Base-by-base conservation (phyloP, 2,797 vertebrate species). In the Centroberyx gerrardi region DNA sequence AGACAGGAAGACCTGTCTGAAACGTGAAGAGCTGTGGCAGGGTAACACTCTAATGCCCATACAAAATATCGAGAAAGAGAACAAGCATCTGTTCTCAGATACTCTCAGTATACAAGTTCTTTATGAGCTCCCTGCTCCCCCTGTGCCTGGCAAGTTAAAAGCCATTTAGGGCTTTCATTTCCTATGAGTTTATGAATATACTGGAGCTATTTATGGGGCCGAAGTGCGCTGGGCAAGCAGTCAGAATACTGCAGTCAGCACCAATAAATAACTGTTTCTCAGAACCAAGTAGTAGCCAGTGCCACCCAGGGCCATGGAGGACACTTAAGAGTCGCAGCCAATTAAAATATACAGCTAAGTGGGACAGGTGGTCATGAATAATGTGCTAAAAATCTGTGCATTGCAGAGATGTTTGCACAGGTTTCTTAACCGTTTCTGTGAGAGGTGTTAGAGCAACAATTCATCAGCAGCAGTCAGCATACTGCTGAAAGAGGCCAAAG, bases 341-440 rank as follows among this genome's bases (percentile, higher is more conserved):
- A 83, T 89, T 85, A 85, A 81, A 88, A 74, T 59, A 46, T 66
- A 68, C 69, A 68, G 77, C 75, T 69, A 56, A 83, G 75, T 59
- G 61, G 62, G 78, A 81, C 84, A 91, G 88, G 72, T 90, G 88
- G 69, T 74, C 62, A 56, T 86, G 85, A 87, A 92, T 87, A 88
- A 87, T 66, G 65, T 83, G 66, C 48, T 46, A 18, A 14, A 36
- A 62, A 76, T 6, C 33, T 9, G 18, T 8, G 70, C 38, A 14
- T 66, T 64, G 59, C 15, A 49, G 15, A 22, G 12, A 6, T 52
- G 46, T 68, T 56, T 49, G 33, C 60, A 51, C 54, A 71, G 68
- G 66, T 78, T 74, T 62, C 22, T 33, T 2, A 14, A 9, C 53
- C 7, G 53, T 28, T 14, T 54, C 52, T 27, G 27, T 22, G 51